A percentile compares a stretch with the other conserved stretches of the same genome.
Conservation (phyloP, 2,888 invertebrate genomes). For the Camptogramma bilineatum region DNA sequence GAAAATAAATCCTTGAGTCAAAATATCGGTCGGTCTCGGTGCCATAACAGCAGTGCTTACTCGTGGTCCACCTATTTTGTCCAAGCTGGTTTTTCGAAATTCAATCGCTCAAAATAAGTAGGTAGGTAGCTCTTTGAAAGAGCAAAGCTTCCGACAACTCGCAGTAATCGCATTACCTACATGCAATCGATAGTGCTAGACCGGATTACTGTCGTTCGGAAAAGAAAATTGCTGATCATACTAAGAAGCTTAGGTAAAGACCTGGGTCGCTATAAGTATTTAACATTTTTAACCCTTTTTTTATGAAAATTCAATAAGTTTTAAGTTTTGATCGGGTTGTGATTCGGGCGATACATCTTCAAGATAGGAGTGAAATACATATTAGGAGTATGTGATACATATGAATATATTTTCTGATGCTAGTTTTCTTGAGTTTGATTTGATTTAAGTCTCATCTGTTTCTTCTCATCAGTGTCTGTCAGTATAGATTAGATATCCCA, state of each 20-base stretch:
- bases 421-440: background rate
- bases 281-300: background rate
- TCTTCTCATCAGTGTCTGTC: background rate
- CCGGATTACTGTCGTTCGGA: slow-evolving; percentile 61
- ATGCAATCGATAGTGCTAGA: slow-evolving; percentile 68
- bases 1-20: background rate
- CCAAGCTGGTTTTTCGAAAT: too few species aligned
- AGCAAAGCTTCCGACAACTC: slow-evolving; percentile 59
- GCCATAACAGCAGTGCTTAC: background rate
- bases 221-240: slow-evolving; percentile 39
- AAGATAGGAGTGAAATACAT: background rate
- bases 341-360: background rate
- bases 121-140: slow-evolving; percentile 45
- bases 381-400: background rate
- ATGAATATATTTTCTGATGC: background rate
- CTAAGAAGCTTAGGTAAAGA: slow-evolving; percentile 33
- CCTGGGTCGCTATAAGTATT: slow-evolving; percentile 10
- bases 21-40: background rate
- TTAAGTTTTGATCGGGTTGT: background rate
- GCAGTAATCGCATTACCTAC: slow-evolving; percentile 73
- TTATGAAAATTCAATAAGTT: background rate
- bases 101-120: slow-evolving; percentile 44
- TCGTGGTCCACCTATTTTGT: too few species aligned
- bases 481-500: background rate
- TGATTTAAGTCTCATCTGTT: background rate